phyloP scores from a whole-genome alignment of 2,113 vertebrate species.

The Psammodynastes pulverulentus region DNA sequence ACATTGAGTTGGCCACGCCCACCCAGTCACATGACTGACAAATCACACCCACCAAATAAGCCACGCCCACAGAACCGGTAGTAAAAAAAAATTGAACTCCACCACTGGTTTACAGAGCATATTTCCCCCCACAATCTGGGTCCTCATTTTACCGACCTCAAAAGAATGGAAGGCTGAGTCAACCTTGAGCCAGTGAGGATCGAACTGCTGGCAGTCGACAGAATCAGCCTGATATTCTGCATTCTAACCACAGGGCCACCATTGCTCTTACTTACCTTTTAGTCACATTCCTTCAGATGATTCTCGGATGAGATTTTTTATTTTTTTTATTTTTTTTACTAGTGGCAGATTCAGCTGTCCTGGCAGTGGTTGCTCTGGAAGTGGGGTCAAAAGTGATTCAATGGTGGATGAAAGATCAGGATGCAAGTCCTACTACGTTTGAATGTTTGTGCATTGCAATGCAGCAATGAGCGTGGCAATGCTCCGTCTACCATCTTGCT shows the following conservation, averaged over 20 bases:
- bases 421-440: not conserved
- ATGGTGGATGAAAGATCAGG: not conserved
- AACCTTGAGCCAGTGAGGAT: not conserved
- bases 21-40: too few relatives aligned
- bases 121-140: not conserved
- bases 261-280: not conserved
- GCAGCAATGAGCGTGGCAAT: not conserved
- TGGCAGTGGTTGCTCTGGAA: not conserved
- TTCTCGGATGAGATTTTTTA: not conserved
- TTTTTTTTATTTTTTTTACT: not conserved
- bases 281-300: not conserved
- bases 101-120: not conserved
- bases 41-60: too few relatives aligned
- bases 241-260: not conserved
- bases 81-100: too few relatives aligned
- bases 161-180: not conserved
- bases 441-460: not conserved
- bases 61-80: too few relatives aligned
- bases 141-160: not conserved
- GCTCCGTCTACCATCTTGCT: not conserved
- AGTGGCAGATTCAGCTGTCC: not conserved
- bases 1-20: too few relatives aligned
- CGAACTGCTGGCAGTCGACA: not conserved
- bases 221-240: not conserved
- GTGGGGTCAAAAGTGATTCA: not conserved